Evolutionary conservation across 2,797 vertebrate species (phyloP).

Genomic region (Gymnoscopelus braueri): DNA sequence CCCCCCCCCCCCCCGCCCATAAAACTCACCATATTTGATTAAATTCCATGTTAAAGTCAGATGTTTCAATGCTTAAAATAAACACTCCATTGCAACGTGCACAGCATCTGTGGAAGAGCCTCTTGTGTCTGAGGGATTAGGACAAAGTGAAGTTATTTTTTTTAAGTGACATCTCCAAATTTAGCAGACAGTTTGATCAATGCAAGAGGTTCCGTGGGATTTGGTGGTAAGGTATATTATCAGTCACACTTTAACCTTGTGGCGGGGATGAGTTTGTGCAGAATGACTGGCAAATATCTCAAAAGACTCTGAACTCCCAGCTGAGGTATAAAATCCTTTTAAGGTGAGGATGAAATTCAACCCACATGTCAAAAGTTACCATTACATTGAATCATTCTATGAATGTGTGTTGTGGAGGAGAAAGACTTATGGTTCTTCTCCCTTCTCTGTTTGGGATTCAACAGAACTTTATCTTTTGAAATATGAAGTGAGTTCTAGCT

Average conservation of each 20-base stretch:
- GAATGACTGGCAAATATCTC: not conserved
- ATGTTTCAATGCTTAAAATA: too few species aligned
- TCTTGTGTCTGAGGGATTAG: too few species aligned
- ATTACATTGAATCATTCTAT: not conserved
- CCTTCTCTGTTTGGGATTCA: not conserved
- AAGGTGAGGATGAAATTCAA: not conserved
- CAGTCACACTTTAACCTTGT: not conserved
- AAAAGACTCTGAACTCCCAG: not conserved
- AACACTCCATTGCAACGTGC: too few species aligned
- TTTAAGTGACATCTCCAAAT: not conserved
- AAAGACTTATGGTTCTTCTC: not conserved
- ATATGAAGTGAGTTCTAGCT: not conserved
- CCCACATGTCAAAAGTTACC: not conserved
- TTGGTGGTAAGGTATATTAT: constrained; percentile 1
- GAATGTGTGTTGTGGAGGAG: not conserved
- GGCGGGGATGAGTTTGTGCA: not conserved
- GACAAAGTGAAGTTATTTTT: too few species aligned
- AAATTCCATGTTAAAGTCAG: too few species aligned
- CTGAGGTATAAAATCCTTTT: not conserved
- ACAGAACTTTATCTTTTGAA: not conserved
- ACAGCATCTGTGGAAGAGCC: too few species aligned
- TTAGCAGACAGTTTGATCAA: not conserved
- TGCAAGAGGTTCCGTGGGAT: not conserved
- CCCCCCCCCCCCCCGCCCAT: too few species aligned
- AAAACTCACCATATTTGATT: too few species aligned